Evolutionary conservation across 2,113 vertebrate genomes (phyloP), one percentile per base, ranked within the genome.

Genomic region (Xiphophorus hellerii): DNA sequence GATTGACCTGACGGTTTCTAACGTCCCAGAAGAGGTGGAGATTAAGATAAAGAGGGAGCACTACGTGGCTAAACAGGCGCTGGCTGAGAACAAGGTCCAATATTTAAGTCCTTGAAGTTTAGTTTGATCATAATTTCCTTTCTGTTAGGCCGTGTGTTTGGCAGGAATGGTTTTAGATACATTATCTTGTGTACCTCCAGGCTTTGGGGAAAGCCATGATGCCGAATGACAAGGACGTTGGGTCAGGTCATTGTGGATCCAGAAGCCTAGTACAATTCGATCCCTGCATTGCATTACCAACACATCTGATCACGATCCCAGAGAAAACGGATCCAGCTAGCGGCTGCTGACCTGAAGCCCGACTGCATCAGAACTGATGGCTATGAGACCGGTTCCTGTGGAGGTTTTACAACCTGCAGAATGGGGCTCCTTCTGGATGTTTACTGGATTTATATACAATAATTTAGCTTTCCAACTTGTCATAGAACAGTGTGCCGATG

Each of bases 21-120:
- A 94, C 20, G 22, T 93, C 35, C 93, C 94, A 0, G 91, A 94
- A 77, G 86, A 94, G 0, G 84, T 94, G 70, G 89, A 91, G 78
- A 68, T 93, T 62, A 92, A 93, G 83, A 89, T 95, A 68, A 96
- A 95, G 73, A 29, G 70, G 27, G 94, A 96, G 28, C 68, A 82
- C 66, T 93, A 92, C 82, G 83, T 94, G 86, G 94, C 93, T 27
- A 94, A 93, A 72, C 87, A 93, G 78, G 93, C 93, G 0, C 90
- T 97, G 86, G 94, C 94, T 6, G 94, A 96, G 83, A 94, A 94
- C 9, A 88, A 94, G 94, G 95, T 95, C 83, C 37, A 17, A 22
- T 17, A 58, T 65, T 25, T 12, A 9, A 12, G 10, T 37, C 35
- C 35, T 37, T 37, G 10, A 37, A 37, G 35, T 37, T 37, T 5